Base-by-base conservation (phyloP, 2,888 invertebrate species). In the Drosophila pseudotalamancana region DNA sequence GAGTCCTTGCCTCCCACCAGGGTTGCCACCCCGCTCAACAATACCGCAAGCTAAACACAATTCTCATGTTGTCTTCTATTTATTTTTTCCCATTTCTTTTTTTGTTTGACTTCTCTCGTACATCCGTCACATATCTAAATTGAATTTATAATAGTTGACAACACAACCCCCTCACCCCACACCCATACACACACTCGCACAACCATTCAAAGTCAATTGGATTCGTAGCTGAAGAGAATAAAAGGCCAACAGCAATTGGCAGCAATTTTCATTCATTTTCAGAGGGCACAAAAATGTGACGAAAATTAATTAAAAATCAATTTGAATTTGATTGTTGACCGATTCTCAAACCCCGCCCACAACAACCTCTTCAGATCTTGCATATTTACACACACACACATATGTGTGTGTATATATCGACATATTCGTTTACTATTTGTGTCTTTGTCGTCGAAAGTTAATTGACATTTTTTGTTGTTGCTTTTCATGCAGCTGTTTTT, bases 301-400 rank as follows among this genome's bases (percentile, higher is more conserved):
- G 70, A 83, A 87, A 83, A 83, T 83, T 87, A 83, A 83, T 83
- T 83, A 83, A 83, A 83, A 83, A 87, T 87, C 83, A 83, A 87
- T 83, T 83, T 78, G 73, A 87, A 81, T 83, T 84, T 85, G 85
- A 87, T 87, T 83, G 87, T 83, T 83, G 70, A 72, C 56, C 42
- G 40, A 57, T 49, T 21, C 16, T 11, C 14, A 19, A 3, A 6
- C 25, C 25, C 27, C 1, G 6, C 25, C 1, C 39, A 21, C 16
- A 29, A 43, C 42, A 37, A 43, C 27, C 40, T 53, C 8, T 39
- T 4, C 55, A 39, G 37, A 51, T 54, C 59, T 70, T 48, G 19
- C 32, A 32, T 57, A 43, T 25, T 32, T 23, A 23, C 23, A 16
- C 11, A 18, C 25, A 27, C 4, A 6, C 11, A 11, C 3, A 4